Base-by-base conservation (phyloP, 2,113 vertebrate species). In the Manacus vitellinus region DNA sequence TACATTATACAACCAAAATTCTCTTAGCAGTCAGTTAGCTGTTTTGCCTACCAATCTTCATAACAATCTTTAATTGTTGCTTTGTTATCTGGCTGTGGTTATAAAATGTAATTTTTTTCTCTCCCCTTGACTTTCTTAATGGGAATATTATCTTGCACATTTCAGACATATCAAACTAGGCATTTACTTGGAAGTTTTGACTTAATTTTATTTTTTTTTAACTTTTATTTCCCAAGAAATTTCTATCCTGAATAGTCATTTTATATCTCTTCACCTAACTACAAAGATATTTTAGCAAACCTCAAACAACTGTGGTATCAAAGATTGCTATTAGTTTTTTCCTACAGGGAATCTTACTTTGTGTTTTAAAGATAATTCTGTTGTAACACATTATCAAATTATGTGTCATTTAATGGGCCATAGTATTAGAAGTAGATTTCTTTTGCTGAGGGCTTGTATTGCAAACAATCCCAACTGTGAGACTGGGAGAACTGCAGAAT, bases 331-430 rank as follows among this genome's bases (percentile, higher is more conserved):
- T 46, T 88, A 24, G 52, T 89, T 90, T 87, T 9, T 66, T 82
- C 58, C 78, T 68, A 61, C 15, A 17, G 74, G 44, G 49, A 66
- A 66, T 52, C 52, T 89, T 62, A 4, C 23, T 85, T 94, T 21
- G 77, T 81, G 30, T 70, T 93, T 94, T 93, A 93, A 90, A 87
- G 88, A 65, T 55, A 90, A 76, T 85, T 91, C 74, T 94, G 49
- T 93, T 82, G 78, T 88, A 94, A 93, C 44, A 52, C 8, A 5
- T 85, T 93, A 65, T 9, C 55, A 62, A 85, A 68, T 93, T 82
- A 41, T 33, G 24, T 82, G 55, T 31, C 71, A 31, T 30, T 95
- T 90, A 76, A 65, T 74, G 54, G 74, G 67, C 71, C 82, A 24
- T 63, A 20, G 37, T 44, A 75, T 54, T 92, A 82, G 74, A 65